Conservation (phyloP, 2,113 vertebrate genomes). For the Colinus virginianus region DNA sequence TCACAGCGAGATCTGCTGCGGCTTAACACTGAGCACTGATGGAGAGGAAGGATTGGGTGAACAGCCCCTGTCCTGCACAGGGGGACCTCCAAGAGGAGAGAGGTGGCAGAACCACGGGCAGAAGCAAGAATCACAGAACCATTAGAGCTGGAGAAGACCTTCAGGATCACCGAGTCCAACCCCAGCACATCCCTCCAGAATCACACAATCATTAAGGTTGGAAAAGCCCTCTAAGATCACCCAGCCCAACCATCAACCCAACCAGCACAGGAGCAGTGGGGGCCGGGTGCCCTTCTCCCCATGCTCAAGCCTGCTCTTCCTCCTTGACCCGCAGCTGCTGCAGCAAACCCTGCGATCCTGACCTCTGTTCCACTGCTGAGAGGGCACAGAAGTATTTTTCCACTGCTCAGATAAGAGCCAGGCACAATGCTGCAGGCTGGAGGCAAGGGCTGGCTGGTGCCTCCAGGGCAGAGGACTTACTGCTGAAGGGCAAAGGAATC, state of each 20-base stretch:
- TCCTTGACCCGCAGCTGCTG: background rate
- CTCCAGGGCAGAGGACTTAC: background rate
- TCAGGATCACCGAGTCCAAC: too few relatives aligned
- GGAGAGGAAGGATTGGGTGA: background rate
- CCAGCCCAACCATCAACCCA: too few relatives aligned
- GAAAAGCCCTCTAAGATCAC: too few relatives aligned
- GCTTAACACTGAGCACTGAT: fast-evolving
- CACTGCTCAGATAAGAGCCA: background rate
- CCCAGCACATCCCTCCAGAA: too few relatives aligned
- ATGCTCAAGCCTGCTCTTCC: background rate
- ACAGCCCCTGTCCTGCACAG: fast-evolving
- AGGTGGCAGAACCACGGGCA: background rate
- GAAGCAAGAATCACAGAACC: background rate
- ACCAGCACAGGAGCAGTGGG: too few relatives aligned
- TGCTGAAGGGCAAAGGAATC: too few relatives aligned
- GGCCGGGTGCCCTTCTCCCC: background rate
- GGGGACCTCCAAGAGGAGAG: background rate
- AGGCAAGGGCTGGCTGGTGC: background rate
- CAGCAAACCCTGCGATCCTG: background rate
- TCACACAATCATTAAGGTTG: too few relatives aligned
- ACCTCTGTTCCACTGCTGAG: background rate
- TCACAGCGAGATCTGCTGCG: background rate
- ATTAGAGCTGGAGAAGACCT: too few relatives aligned
- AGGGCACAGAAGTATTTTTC: background rate
- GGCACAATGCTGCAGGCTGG: background rate